Conservation (phyloP, 2,888 invertebrate species). For the Diarsia mendica region DNA sequence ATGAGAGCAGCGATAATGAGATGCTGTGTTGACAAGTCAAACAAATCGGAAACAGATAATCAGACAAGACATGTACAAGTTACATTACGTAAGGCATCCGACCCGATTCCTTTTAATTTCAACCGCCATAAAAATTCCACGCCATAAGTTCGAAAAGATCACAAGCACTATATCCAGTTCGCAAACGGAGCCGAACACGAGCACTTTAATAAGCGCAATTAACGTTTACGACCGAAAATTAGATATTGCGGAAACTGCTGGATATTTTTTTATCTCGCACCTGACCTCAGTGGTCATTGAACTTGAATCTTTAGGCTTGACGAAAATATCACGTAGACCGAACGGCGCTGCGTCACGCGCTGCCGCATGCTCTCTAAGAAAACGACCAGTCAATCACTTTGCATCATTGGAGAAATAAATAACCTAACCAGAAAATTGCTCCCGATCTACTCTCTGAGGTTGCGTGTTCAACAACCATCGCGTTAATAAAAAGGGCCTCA, state of each 20-base stretch:
- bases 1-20: conserved; percentile 63
- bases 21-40: conserved; percentile 62
- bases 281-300: conserved; percentile 85
- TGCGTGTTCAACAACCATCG: conserved; percentile 56
- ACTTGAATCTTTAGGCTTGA: conserved; percentile 75
- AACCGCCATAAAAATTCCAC: conserved; percentile 45
- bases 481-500: conserved; percentile 49
- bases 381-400: conserved; percentile 68
- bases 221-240: conserved; percentile 84
- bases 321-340: conserved; percentile 80
- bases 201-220: conserved; percentile 79
- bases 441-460: conserved; percentile 58
- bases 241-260: conserved; percentile 80
- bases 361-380: conserved; percentile 64
- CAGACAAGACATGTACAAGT: conserved; percentile 55
- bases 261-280: conserved; percentile 78
- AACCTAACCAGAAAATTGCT: conserved; percentile 74
- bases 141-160: conserved; percentile 52
- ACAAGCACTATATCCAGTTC: conserved; percentile 51
- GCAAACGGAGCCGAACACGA: conserved; percentile 59
- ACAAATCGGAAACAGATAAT: conserved; percentile 60
- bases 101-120: conserved; percentile 46
- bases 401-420: conserved; percentile 69
- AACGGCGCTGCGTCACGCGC: conserved; percentile 80
- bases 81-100: conserved; percentile 55